These are phyloP conservation scores for Mechanitis messenoides DNA, from an alignment of 2,888 invertebrate species.

Conservation along the genomic window DNA sequence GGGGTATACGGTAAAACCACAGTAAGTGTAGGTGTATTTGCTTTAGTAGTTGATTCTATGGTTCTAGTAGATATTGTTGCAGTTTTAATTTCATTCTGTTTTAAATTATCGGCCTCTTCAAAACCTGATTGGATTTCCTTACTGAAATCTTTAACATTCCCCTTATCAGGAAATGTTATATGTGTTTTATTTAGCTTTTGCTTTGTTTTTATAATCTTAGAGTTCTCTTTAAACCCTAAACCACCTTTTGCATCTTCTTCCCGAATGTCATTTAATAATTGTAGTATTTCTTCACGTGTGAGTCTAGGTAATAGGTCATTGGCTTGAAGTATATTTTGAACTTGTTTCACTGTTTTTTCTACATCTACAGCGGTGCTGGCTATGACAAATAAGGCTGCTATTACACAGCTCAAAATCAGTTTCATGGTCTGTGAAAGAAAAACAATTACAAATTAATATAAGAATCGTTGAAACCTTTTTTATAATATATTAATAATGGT, in stretches of 20 bases:
- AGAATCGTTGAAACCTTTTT: background rate
- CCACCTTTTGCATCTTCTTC: constrained; percentile 64
- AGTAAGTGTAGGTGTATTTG: constrained; percentile 70
- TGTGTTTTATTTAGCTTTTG: constrained; percentile 21
- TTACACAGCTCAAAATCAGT: constrained; percentile 49
- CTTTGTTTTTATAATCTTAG: constrained; percentile 33
- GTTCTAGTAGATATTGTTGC: constrained; percentile 30
- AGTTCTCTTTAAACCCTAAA: constrained; percentile 42
- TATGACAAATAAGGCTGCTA: constrained; percentile 41
- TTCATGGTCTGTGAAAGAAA: constrained; percentile 58
- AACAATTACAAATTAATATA: background rate
- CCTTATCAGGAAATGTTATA: constrained; percentile 35
- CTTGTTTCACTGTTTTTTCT: constrained; percentile 81
- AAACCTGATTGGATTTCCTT: too few species aligned
- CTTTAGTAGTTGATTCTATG: constrained; percentile 51
- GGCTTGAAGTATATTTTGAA: constrained; percentile 78
- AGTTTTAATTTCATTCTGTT: background rate
- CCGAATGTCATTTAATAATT: constrained; percentile 80
- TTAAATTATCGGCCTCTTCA: too few species aligned
- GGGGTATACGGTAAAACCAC: constrained; percentile 81
- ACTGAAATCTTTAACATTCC: constrained; percentile 46
- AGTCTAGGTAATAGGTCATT: constrained; percentile 80
- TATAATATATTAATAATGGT: too few species aligned
- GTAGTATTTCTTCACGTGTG: constrained; percentile 79
- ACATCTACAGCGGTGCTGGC: constrained; percentile 60